Conservation (phyloP, 2,797 vertebrate species). For the Anguilla pacifica region DNA sequence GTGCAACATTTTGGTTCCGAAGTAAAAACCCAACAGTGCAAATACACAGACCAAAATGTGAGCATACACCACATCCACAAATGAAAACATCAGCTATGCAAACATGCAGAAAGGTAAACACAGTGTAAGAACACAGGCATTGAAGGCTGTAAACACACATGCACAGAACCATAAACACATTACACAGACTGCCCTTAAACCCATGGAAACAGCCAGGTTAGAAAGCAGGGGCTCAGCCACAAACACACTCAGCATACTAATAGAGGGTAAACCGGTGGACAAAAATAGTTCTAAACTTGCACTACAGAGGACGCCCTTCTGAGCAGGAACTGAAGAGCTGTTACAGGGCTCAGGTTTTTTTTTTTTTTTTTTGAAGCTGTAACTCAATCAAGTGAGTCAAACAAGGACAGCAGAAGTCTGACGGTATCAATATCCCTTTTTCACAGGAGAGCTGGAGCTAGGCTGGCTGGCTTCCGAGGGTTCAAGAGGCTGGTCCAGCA, state of each 20-base stretch:
- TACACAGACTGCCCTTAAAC: constrained; percentile 5
- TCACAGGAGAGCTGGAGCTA: constrained; percentile 1
- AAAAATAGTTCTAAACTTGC: background rate
- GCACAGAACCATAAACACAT: constrained; percentile 4
- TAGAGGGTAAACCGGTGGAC: background rate
- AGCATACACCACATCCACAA: background rate
- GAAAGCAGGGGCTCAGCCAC: background rate
- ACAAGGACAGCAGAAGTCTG: background rate
- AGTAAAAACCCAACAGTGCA: background rate
- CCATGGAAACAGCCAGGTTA: background rate
- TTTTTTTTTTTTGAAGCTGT: background rate
- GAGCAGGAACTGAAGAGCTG: background rate
- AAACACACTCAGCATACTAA: background rate
- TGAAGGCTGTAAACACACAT: background rate
- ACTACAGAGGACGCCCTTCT: background rate
- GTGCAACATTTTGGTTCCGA: background rate
- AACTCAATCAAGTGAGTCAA: background rate
- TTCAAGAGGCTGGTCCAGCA: background rate
- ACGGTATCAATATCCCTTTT: background rate
- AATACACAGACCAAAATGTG: background rate
- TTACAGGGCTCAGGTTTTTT: background rate
- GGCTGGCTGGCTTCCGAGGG: background rate
- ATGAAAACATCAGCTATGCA: background rate
- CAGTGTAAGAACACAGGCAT: background rate
- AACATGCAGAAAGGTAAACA: constrained; percentile 18